Base-by-base conservation (phyloP, 2,797 vertebrate genomes). In the Lindbergichthys nudifrons region DNA sequence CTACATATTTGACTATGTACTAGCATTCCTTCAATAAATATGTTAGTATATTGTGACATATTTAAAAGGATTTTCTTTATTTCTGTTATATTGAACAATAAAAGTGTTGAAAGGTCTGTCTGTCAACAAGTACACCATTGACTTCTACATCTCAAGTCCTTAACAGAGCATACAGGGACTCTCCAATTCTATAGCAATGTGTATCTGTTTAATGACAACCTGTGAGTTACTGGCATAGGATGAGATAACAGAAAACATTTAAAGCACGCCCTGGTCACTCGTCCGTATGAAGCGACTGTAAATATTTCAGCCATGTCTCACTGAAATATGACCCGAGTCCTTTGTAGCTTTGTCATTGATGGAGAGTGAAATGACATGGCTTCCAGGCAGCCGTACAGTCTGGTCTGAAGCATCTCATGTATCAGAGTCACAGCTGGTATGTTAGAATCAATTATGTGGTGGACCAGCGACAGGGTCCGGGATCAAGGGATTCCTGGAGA, bases 221-320 rank as follows among this genome's bases (percentile, higher is more conserved):
- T 59, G 43, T 67, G 58, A 85, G 45, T 90, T 85, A 78, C 89
- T 81, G 89, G 88, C 85, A 89, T 46, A 15, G 15, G 80, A 83
- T 81, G 76, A 88, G 75, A 82, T 48, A 18, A 70, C 48, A 68
- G 58, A 42, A 75, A 81, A 78, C 61, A 79, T 79, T 82, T 57
- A 60, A 52, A 79, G 51, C 63, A 16, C 0, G 42, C 65, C 42
- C 4, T 2, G 43, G 19, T 75, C 62, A 51, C 74, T 75, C 4
- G 14, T 74, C 46, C 70, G 65, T 56, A 36, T 65, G 74, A 58
- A 58, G 58, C 79, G 72, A 78, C 85, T 73, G 84, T 87, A 87
- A 89, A 92, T 89, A 87, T 86, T 83, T 86, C 73, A 74, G 57
- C 51, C 65, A 57, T 82, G 82, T 86, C 81, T 89, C 82, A 80